Percentiles rank a stretch among this genome's conserved stretches.
These are phyloP conservation scores for Gastrophysa polygoni DNA, from an alignment of 2,888 invertebrate species.

Conservation along the genomic window DNA sequence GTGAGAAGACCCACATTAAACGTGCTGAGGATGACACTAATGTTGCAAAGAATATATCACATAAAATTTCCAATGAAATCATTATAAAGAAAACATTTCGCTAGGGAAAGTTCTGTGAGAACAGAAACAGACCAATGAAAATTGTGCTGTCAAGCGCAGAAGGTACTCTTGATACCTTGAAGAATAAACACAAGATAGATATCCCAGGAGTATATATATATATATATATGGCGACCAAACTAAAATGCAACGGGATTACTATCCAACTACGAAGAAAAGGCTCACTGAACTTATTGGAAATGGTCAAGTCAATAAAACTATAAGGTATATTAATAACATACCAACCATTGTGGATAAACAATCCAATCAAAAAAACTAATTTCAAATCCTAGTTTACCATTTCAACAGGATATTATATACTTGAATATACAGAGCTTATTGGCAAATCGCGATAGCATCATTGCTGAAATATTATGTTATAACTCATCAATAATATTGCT, in stretches of 20 bases:
- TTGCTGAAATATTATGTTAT: not conserved
- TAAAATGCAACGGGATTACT: slow-evolving; percentile 4
- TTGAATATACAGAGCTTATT: not conserved
- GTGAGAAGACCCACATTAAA: not conserved
- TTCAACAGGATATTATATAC: not conserved
- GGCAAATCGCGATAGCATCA: not conserved
- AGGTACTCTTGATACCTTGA: not conserved
- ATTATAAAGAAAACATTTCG: not conserved
- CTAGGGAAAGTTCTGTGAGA: not conserved
- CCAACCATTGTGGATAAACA: not conserved
- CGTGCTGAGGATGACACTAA: not conserved
- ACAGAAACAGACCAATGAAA: slow-evolving; percentile 1
- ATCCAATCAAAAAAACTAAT: slow-evolving; percentile 1
- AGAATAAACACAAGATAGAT: not conserved
- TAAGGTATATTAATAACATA: not conserved
- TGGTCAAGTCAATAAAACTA: not conserved
- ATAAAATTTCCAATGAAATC: not conserved
- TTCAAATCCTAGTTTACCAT: not conserved
- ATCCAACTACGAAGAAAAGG: not conserved
- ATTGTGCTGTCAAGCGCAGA: not conserved
- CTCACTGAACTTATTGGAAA: not conserved
- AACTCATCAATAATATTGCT: slow-evolving; percentile 1
- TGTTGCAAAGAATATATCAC: not conserved
- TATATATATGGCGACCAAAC: slow-evolving; percentile 2
- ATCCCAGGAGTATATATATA: not conserved